Conservation (phyloP, 1,140 invertebrate species). For the Phenacoccus solenopsis region DNA sequence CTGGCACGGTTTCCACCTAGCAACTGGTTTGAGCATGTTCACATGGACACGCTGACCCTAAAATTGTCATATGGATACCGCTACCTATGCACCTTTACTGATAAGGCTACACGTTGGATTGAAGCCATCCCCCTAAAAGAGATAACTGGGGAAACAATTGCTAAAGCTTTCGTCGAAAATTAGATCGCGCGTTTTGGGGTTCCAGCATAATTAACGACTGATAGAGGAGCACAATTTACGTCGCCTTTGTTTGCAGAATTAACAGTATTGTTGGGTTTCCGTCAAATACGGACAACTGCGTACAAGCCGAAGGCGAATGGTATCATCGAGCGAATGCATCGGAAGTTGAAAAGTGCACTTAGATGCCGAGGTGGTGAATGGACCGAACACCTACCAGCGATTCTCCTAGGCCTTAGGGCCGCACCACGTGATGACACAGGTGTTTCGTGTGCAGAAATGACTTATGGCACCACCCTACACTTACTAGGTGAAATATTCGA, state of each 20-base stretch:
- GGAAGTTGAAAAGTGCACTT: conserved; percentile 33
- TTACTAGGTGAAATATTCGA: conserved; percentile 32
- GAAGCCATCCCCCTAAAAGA: conserved; percentile 27
- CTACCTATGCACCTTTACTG: conserved; percentile 30
- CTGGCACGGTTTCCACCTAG: background rate
- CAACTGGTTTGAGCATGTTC: conserved; percentile 21
- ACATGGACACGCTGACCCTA: conserved; percentile 37
- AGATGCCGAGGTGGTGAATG: conserved; percentile 25
- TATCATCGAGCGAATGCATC: conserved; percentile 28
- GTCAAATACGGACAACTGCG: conserved; percentile 28
- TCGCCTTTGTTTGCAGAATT: background rate
- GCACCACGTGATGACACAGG: conserved; percentile 29
- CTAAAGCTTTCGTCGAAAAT: background rate
- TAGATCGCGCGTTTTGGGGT: conserved; percentile 31
- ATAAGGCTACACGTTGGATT: conserved; percentile 31
- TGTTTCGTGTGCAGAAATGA: conserved; percentile 29
- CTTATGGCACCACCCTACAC: conserved; percentile 31
- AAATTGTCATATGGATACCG: conserved; percentile 24
- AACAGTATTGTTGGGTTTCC: background rate
- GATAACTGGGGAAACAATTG: conserved; percentile 31
- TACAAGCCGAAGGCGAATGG: conserved; percentile 33
- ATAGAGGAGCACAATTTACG: conserved; percentile 32
- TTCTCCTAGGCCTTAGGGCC: conserved; percentile 33
- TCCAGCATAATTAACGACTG: conserved; percentile 28
- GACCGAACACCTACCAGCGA: conserved; percentile 30